Evolutionary conservation across 2,113 vertebrate species (phyloP), one percentile per base, ranked within the genome.

Genomic region (Spea bombifrons): DNA sequence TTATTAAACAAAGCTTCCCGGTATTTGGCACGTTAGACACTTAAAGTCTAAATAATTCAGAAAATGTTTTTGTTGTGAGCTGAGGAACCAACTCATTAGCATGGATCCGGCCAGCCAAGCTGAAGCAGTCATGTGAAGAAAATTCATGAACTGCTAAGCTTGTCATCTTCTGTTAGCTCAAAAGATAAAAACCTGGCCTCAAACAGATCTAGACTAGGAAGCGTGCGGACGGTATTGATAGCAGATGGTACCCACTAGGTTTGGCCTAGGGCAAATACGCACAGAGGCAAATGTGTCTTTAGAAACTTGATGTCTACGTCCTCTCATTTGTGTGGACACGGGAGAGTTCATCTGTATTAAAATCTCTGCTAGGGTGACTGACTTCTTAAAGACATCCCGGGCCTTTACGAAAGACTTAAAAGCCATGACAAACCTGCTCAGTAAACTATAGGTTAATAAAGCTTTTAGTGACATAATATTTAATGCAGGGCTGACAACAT

Each of bases 91-190:
- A 83, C 92, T 95, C 90, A 91, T 95, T 95, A 95, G 88, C 88
- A 88, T 91, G 88, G 83, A 86, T 87, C 82, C 90, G 88, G 84
- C 90, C 86, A 89, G 87, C 84, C 83, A 83, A 83, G 80, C 87
- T 78, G 77, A 89, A 84, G 90, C 88, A 90, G 82, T 92, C 90
- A 91, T 79, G 87, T 90, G 83, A 86, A 85, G 87, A 83, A 84
- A 91, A 90, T 86, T 86, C 83, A 84, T 3, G 6, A 89, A 86
- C 85, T 87, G 87, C 85, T 86, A 91, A 87, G 87, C 89, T 88
- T 94, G 94, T 95, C 94, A 83, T 85, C 86, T 92, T 88, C 63
- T 86, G 90, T 96, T 94, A 95, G 86, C 87, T 90, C 84, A 82
- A 66, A 81, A 83, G 82, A 84, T 70, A 85, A 88, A 81, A 73